Conservation (phyloP, 2,797 vertebrate species). For the Pogoniulus pusillus region DNA sequence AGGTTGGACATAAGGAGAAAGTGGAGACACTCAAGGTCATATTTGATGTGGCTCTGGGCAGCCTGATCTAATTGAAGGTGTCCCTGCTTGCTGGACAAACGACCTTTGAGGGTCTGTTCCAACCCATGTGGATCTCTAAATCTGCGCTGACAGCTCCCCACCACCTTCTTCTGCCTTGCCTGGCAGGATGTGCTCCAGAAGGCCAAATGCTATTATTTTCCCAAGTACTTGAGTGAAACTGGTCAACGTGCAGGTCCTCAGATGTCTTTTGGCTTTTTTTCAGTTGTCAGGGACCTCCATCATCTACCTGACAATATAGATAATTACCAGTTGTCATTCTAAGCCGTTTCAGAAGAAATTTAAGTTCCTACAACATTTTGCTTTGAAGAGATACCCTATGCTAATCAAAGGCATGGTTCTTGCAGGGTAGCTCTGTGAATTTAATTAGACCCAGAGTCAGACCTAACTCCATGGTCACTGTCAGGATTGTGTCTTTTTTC, state of each 20-base stretch:
- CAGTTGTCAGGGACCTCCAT: background rate
- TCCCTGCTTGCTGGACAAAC: no score
- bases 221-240: background rate
- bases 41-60: no score
- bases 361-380: background rate
- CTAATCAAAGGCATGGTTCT: background rate
- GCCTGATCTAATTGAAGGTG: no score
- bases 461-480: background rate
- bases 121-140: no score
- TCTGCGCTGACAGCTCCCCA: background rate
- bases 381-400: background rate
- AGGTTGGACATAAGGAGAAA: no score
- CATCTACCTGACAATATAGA: background rate
- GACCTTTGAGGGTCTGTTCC: no score
- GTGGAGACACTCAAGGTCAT: no score
- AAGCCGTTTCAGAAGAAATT: background rate
- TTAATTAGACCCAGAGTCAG: background rate
- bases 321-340: background rate
- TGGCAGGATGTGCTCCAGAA: background rate
- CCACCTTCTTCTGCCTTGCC: background rate
- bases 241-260: background rate
- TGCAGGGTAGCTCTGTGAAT: background rate
- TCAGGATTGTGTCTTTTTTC: background rate
- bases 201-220: background rate
- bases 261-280: background rate